Percentiles rank a stretch among this genome's conserved stretches.
Conservation (phyloP, 2,113 vertebrate species). For the pig (Sus scrofa) region T2T-Sscrofa CM000816.6:43270001-43270500, state of each 20-base stretch:
- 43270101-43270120: neutral
- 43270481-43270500: too few relatives aligned
- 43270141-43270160: conserved; percentile 58
- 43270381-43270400: too few relatives aligned
- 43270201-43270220: neutral
- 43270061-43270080: neutral
- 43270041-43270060: neutral
- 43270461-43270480: too few relatives aligned
- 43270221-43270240: neutral
- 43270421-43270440: too few relatives aligned
- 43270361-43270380: too few relatives aligned
- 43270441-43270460: too few relatives aligned
- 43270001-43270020: neutral
- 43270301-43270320: neutral
- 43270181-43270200: neutral
- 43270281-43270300: neutral
- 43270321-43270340: too few relatives aligned
- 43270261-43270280: neutral
- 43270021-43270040: neutral
- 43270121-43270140: neutral
- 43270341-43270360: too few relatives aligned
- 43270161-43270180: neutral
- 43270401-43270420: too few relatives aligned
- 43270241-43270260: neutral
- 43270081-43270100: neutral